These are phyloP conservation scores for Cryptus viduatorius DNA, from an alignment of 2,888 invertebrate genomes.

Conservation along the genomic window DNA sequence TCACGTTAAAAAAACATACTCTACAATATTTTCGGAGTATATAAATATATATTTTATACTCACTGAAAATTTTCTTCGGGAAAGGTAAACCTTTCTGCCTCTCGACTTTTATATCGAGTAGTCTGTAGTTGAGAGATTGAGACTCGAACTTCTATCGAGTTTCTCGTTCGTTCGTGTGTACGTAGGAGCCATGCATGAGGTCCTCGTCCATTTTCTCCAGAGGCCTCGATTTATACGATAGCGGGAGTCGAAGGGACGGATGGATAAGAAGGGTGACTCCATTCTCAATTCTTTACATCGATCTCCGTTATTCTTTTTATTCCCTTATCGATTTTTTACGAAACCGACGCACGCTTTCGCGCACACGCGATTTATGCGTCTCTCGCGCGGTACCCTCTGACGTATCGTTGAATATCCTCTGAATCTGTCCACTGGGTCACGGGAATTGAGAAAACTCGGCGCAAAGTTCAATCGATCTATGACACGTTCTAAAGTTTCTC, in stretches of 20 bases:
- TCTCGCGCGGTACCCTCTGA: constrained; percentile 1
- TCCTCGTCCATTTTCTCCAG: constrained; percentile 20
- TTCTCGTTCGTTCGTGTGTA: constrained; percentile 7
- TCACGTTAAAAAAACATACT: constrained; percentile 1
- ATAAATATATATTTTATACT: constrained; percentile 17
- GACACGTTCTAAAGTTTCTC: constrained; percentile 25
- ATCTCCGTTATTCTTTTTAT: constrained; percentile 1
- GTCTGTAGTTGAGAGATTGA: constrained; percentile 14
- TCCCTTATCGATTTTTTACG: constrained; percentile 43
- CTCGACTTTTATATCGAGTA: constrained; percentile 30
- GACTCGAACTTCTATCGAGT: constrained; percentile 8
- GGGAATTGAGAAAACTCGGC: constrained; percentile 6
- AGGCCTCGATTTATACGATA: constrained; percentile 37
- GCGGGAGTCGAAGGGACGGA: constrained; percentile 21
- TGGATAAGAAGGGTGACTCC: constrained; percentile 31
- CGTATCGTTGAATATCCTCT: constrained; percentile 29
- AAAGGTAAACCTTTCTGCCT: constrained; percentile 42
- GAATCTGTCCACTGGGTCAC: constrained; percentile 30
- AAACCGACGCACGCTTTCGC: constrained; percentile 24
- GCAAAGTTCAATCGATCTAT: constrained; percentile 35
- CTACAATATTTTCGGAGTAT: constrained; percentile 1
- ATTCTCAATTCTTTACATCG: constrained; percentile 11
- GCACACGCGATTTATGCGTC: constrained; percentile 40
- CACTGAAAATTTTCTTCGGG: background rate
- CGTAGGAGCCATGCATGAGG: background rate